Conservation (phyloP, 2,888 invertebrate genomes). For the Fabriciana adippe region DNA sequence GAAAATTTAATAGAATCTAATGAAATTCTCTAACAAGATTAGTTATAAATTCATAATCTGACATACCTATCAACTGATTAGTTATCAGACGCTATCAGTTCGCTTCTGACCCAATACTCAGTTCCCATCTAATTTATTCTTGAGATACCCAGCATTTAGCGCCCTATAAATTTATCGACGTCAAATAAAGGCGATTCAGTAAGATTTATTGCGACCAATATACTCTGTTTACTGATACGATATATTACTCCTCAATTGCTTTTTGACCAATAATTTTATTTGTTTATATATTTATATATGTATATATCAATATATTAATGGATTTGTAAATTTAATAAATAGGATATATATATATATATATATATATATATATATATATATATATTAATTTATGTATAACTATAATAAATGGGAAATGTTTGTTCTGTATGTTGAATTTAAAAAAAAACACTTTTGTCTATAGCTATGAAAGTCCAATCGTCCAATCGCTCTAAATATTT, state of each 20-base stretch:
- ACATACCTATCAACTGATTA: conserved; percentile 1
- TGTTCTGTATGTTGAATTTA: too few species aligned
- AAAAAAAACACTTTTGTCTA: too few species aligned
- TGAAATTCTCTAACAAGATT: not conserved
- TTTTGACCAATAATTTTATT: conserved; percentile 18
- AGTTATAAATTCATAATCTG: not conserved
- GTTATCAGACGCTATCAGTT: conserved; percentile 33
- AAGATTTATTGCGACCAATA: conserved; percentile 45
- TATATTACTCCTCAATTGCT: conserved; percentile 16
- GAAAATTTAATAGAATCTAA: too few species aligned
- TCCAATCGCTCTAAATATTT: too few species aligned
- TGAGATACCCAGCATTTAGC: conserved; percentile 58
- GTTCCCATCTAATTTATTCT: conserved; percentile 57
- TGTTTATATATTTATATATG: too few species aligned
- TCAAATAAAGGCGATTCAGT: conserved; percentile 50
- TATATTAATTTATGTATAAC: too few species aligned
- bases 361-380: too few species aligned
- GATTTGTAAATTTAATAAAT: too few species aligned
- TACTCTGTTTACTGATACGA: conserved; percentile 26
- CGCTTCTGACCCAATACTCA: conserved; percentile 35
- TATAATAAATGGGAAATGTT: too few species aligned
- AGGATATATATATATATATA: too few species aligned
- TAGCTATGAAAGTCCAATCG: too few species aligned
- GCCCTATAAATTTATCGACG: conserved; percentile 71
- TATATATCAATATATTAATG: too few species aligned